Conservation (phyloP, 1,140 invertebrate species). For the Solenopsis invicta region DNA sequence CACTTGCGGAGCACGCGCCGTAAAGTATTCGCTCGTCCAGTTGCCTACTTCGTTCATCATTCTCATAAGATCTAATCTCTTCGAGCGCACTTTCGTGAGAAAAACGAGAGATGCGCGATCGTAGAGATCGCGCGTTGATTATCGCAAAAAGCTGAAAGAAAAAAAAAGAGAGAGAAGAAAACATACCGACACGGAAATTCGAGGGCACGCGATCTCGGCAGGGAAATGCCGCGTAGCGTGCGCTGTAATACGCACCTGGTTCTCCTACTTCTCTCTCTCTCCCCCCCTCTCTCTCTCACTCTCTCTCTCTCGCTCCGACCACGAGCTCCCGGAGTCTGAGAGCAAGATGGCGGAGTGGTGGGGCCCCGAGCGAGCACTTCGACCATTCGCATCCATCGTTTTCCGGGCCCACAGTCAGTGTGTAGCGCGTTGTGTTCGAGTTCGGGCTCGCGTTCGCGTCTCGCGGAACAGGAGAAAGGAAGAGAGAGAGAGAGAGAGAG, state of each 20-base stretch:
- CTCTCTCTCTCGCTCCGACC: slow-evolving; percentile 1
- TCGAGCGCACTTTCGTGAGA: too few relatives aligned
- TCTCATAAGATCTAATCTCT: too few relatives aligned
- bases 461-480: background rate
- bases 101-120: too few relatives aligned
- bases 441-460: slow-evolving; percentile 19
- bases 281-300: background rate
- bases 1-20: background rate
- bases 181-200: slow-evolving; percentile 21
- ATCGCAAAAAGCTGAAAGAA: background rate
- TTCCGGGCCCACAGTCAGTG: slow-evolving; percentile 84
- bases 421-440: slow-evolving; percentile 69
- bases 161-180: background rate
- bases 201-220: background rate
- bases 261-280: background rate
- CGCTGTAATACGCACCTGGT: slow-evolving; percentile 63
- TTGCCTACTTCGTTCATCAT: background rate
- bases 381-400: slow-evolving; percentile 81
- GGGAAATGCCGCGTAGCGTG: background rate
- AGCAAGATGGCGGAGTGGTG: slow-evolving; percentile 82
- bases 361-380: slow-evolving; percentile 79
- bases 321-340: slow-evolving; percentile 51
- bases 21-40: background rate
- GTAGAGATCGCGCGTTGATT: background rate
- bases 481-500: slow-evolving; percentile 43